Evolutionary conservation across 2,113 vertebrate genomes (phyloP), one percentile per base, ranked within the genome.

Genomic region (Oryctolagus cuniculus): DNA sequence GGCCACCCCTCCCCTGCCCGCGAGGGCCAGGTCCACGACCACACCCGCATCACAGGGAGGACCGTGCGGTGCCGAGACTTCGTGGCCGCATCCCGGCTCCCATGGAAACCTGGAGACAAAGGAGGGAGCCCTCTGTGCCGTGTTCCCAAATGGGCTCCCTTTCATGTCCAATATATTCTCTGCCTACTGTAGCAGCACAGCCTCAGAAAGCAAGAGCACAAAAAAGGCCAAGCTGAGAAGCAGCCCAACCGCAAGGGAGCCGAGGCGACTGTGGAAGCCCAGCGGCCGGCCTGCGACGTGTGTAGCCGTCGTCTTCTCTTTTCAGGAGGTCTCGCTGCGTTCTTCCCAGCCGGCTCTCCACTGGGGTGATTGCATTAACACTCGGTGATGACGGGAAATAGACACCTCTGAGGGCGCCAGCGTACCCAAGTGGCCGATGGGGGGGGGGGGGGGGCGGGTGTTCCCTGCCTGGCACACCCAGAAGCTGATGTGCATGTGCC

Each of bases 131-230:
- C 38, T 44, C 86, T 85, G 70, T 27, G 24, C 38, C 34, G 0
- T 61, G 86, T 75, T 80, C 90, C 87, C 90, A 70, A 81, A 80
- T 64, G 73, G 70, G 64, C 78, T 94, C 29, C 77, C 89, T 97
- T 97, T 97, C 92, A 83, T 96, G 96, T 96, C 91, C 93, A 58
- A 0, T 44, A 17, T 87, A 73, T 95, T 83, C 83, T 67, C 93
- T 74, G 92, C 95, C 90, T 96, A 67, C 93, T 92, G 90, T 69
- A 22, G 88, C 79, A 34, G 8, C 70, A 49, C 64, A 49, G 78
- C 66, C 87, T 89, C 95, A 85, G 82, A 96, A 93, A 77, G 53
- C 34, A 72, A 51, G 93, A 58, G 66, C 67, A 78, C 66, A 58
- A 72, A 12, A 91, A 81, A 96, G 77, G 31, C 87, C 85, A 63